Conservation (phyloP, 1,140 invertebrate species). For the Sycophila sp. region DNA sequence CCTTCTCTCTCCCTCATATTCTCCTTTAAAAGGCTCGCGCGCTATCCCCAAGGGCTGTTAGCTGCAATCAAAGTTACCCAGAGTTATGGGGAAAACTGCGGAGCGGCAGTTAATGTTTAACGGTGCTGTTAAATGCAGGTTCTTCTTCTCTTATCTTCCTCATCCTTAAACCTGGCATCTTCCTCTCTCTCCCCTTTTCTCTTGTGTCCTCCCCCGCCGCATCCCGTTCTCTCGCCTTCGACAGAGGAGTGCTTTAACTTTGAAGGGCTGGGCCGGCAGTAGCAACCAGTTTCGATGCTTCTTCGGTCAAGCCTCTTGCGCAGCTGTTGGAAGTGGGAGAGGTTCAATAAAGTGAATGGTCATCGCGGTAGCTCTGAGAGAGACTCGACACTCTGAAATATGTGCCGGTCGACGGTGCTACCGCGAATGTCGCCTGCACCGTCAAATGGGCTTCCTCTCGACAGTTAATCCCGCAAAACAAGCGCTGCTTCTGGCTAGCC, state of each 20-base stretch:
- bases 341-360: background rate
- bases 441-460: background rate
- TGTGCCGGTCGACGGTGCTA: background rate
- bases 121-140: constrained; percentile 62
- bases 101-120: constrained; percentile 65
- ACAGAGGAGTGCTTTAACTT: constrained; percentile 49
- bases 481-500: background rate
- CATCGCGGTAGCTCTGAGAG: background rate
- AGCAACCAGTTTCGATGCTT: no score
- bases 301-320: background rate
- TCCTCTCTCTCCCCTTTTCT: background rate
- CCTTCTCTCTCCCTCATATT: background rate
- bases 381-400: background rate
- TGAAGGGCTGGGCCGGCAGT: constrained; percentile 47
- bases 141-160: constrained; percentile 41
- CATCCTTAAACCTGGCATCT: background rate
- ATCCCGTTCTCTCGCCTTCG: constrained; percentile 26
- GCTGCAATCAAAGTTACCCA: constrained; percentile 65
- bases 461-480: background rate
- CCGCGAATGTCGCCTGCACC: background rate
- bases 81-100: constrained; percentile 63
- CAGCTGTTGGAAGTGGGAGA: constrained; percentile 23
- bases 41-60: constrained; percentile 55
- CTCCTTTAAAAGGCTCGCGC: constrained; percentile 30
- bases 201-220: background rate